Evolutionary conservation across 2,797 vertebrate species (phyloP).

Genomic region (Protosalanx chinensis): DNA sequence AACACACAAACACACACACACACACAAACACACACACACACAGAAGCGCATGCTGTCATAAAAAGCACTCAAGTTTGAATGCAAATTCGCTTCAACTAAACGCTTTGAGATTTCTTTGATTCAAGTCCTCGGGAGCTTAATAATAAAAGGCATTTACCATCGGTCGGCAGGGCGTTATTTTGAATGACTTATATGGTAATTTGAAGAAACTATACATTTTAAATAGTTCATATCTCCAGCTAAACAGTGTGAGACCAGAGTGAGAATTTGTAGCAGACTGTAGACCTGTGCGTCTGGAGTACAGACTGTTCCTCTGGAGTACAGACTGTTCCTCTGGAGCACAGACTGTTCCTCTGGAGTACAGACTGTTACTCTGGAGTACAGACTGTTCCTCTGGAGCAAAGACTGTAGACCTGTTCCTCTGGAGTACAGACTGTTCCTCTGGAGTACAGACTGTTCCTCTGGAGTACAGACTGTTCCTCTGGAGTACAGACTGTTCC

Average conservation of each 20-base stretch:
- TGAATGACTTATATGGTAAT: slow-evolving; percentile 71
- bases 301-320: no score
- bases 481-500: no score
- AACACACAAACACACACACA: slow-evolving; percentile 11
- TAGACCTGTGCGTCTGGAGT: slow-evolving; percentile 57
- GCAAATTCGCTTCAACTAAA: slow-evolving; percentile 44
- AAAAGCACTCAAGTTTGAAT: slow-evolving; percentile 36
- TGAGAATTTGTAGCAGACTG: slow-evolving; percentile 51
- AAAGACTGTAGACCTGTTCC: no score
- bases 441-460: no score
- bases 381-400: no score
- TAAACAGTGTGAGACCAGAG: slow-evolving; percentile 52
- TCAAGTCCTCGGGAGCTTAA: slow-evolving; percentile 53
- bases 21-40: slow-evolving; percentile 8
- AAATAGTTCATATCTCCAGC: slow-evolving; percentile 72
- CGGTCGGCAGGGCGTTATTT: slow-evolving; percentile 54
- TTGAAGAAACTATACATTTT: slow-evolving; percentile 78
- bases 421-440: no score
- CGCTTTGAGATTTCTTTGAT: slow-evolving; percentile 50
- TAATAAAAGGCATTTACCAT: slow-evolving; percentile 58
- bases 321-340: no score
- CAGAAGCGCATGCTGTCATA: neutral
- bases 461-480: no score
- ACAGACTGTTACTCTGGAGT: no score
- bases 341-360: no score